Evolutionary conservation across 2,888 invertebrate species (phyloP), one percentile per base, ranked within the genome.

Genomic region (Eutolmus rufibarbis): DNA sequence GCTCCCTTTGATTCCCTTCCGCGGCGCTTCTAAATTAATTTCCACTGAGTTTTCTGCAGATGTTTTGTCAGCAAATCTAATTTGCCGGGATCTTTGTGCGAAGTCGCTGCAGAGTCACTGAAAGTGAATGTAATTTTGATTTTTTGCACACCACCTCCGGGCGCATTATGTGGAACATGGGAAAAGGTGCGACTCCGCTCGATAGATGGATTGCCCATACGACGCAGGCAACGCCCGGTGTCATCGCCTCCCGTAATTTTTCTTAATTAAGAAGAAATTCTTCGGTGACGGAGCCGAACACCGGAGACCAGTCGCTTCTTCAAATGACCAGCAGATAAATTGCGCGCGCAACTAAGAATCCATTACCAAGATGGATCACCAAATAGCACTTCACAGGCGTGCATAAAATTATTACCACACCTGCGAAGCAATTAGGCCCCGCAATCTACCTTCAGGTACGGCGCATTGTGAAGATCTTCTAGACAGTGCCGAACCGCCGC

Each of bases 341-440:
- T 31, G 31, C 57, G 34, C 51, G 82, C 12, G 84, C 74, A 37
- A 43, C 74, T 74, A 46, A 43, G 40, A 85, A 43, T 74, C 74
- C 85, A 85, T 85, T 85, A 85, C 66, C 28, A 85, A 74, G 85
- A 85, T 74, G 43, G 37, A 85, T 85, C 40, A n/a, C 74, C 74
- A 85, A 85, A 85, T 28, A 85, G 28, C 81, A 14, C 43, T 43
- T 74, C 74, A 74, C 40, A 28, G 85, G 74, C 40, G 46, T 85
- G 85, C 85, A 85, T 85, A 85, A 85, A 85, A 85, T 85, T 86
- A 76, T 86, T 43, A 51, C 86, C 86, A 76, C 86, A 86, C 86
- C 86, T 86, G 86, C 51, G 74, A 74, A 31, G 86, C 86, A 86
- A 86, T 86, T 86, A 86, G 74, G 28, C 43, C n/a, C 37, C 4